Conservation (phyloP, 2,888 invertebrate species). For the Rambutsinella grinnellia region DNA sequence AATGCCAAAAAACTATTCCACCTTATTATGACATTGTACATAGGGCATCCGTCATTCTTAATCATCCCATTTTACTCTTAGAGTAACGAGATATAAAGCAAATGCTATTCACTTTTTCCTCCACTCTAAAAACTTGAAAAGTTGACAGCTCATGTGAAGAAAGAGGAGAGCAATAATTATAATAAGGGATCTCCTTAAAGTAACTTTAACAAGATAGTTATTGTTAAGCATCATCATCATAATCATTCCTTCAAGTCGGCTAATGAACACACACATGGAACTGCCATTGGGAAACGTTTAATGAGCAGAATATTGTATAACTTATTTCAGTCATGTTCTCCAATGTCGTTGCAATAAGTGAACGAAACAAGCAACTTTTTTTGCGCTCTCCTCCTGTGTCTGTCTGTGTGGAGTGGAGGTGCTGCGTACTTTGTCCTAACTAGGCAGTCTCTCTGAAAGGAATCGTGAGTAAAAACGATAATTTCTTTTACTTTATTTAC, state of each 20-base stretch:
- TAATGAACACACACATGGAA: conserved; percentile 12
- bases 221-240: conserved; percentile 21
- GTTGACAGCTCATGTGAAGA: neutral
- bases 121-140: neutral
- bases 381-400: neutral
- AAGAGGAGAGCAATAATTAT: conserved; percentile 37
- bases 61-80: conserved; percentile 22
- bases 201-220: conserved; percentile 42
- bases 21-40: conserved; percentile 43
- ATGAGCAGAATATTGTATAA: neutral
- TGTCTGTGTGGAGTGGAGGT: neutral
- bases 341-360: neutral
- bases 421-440: too few relatives aligned
- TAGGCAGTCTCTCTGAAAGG: neutral
- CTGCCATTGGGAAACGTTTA: neutral
- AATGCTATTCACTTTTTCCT: neutral
- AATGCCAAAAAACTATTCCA: conserved; percentile 26
- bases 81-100: neutral
- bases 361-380: neutral
- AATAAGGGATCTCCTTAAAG: conserved; percentile 36
- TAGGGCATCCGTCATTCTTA: conserved; percentile 38
- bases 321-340: neutral
- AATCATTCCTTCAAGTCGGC: neutral
- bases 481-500: neutral
- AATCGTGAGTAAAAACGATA: neutral